A percentile compares a stretch with the other conserved stretches of the same genome.
Evolutionary conservation across 2,113 vertebrate species (phyloP).

Genomic region (Lasiurus borealis): DNA sequence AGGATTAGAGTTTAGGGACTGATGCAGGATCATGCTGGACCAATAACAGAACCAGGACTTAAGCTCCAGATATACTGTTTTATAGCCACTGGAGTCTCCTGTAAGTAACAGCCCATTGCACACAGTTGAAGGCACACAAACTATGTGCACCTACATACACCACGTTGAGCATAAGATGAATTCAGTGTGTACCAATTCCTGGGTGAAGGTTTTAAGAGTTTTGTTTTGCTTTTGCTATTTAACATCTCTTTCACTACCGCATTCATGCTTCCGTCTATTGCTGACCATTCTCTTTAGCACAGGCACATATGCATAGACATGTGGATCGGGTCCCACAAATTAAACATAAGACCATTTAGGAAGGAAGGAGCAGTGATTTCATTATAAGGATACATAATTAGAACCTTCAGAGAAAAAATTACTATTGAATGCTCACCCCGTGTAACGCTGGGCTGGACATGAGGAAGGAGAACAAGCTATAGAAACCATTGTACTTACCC

Average conservation of each 20-base stretch:
- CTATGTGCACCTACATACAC: fast-evolving
- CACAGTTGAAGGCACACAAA: neutral
- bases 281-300: neutral
- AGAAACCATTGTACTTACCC: neutral
- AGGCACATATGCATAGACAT: neutral
- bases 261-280: neutral
- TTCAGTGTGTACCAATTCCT: neutral
- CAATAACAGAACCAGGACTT: neutral
- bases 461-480: neutral
- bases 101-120: neutral
- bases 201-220: neutral
- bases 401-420: neutral
- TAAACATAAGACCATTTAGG: neutral
- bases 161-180: neutral
- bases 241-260: neutral
- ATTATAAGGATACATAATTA: neutral
- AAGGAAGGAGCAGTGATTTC: neutral
- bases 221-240: conserved; percentile 1
- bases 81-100: neutral
- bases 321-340: neutral
- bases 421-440: neutral
- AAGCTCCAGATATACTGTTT: neutral
- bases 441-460: neutral
- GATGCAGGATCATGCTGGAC: neutral
- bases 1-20: neutral